Base-by-base conservation (phyloP, 2,888 invertebrate species). In the Candidula unifasciata region DNA sequence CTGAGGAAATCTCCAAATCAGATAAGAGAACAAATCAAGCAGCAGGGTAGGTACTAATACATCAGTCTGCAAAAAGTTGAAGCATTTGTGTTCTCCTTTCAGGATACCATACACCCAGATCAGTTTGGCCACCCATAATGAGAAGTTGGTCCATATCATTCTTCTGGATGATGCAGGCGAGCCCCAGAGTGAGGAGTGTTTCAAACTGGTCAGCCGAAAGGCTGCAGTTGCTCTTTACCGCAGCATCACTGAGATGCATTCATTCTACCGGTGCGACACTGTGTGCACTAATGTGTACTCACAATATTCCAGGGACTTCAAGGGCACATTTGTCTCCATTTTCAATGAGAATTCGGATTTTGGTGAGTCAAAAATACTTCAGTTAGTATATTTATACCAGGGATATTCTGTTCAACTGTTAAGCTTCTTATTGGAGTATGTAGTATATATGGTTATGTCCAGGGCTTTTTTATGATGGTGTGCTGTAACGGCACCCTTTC, bases 201-300 rank as follows among this genome's bases (percentile, higher is more conserved):
- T 97, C 88, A 97, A 97, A 94, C 95, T 97, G 94, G 96, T 96
- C 89, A 96, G 96, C 73, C 96, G 96, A 84, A 96, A 96, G 73
- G 96, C 96, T 76, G 97, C 97, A 0, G 96, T 96, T 74, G 96
- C 97, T 64, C 87, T 93, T 82, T 93, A 93, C 82, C 86, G 97
- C 78, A 97, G 97, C 37, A 96, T 97, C 88, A 97, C 97, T 0
- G 97, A 97, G 94, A 97, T 97, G 89, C 97, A 97, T 93, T 97
- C 97, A 73, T 97, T 97, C 95, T 97, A 97, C 94, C 97, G 97
- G 93, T 97, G 97, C 94, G 97, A 97, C 93, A 97, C 97, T 0
- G 97, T 97, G 24, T 95, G 97, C 73, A 96, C 95, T 87, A 97
- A 97, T 85, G 97, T 97, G 80, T 97, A 97, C 0, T 96, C 97